Evolutionary conservation across 2,888 invertebrate species (phyloP).

Genomic region (Dinocampus coccinellae): DNA sequence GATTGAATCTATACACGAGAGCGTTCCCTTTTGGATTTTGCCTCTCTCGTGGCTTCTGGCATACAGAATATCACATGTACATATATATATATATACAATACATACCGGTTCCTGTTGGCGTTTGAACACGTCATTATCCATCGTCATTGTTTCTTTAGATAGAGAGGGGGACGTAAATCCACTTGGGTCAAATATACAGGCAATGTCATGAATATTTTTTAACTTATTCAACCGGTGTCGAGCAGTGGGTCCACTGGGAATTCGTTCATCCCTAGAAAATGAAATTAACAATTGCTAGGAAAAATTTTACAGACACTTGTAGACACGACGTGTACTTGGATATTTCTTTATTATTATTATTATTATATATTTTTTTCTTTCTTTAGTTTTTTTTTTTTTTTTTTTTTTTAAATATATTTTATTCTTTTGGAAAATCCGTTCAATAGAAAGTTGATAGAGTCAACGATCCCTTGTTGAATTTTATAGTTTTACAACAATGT

Average conservation of each 20-base stretch:
- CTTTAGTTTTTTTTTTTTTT: background rate
- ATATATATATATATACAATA: background rate
- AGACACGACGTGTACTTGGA: background rate
- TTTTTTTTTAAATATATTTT: background rate
- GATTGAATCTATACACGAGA: slow-evolving; percentile 47
- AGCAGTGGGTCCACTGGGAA: slow-evolving; percentile 11
- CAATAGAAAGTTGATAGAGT: background rate
- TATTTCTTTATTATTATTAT: background rate
- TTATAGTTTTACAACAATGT: background rate
- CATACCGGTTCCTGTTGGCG: background rate
- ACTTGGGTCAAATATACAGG: slow-evolving; percentile 33
- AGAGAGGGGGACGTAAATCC: slow-evolving; percentile 32
- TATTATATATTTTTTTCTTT: no score
- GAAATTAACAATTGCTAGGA: background rate
- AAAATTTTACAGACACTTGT: slow-evolving; percentile 2
- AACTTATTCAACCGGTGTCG: background rate
- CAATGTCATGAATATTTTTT: slow-evolving; percentile 42
- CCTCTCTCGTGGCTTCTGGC: background rate
- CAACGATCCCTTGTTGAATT: background rate
- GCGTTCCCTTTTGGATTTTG: slow-evolving; percentile 16
- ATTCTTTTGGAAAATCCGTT: background rate
- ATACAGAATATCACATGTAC: background rate
- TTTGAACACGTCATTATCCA: slow-evolving; percentile 43
- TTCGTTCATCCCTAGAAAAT: slow-evolving; percentile 1
- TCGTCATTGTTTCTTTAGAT: slow-evolving; percentile 51